Percentiles rank a stretch among this genome's conserved stretches.
These are phyloP conservation scores for Chiridota heheva DNA, from an alignment of 35 echinoderm and acorn worm genomes.

Conservation along the genomic window DNA sequence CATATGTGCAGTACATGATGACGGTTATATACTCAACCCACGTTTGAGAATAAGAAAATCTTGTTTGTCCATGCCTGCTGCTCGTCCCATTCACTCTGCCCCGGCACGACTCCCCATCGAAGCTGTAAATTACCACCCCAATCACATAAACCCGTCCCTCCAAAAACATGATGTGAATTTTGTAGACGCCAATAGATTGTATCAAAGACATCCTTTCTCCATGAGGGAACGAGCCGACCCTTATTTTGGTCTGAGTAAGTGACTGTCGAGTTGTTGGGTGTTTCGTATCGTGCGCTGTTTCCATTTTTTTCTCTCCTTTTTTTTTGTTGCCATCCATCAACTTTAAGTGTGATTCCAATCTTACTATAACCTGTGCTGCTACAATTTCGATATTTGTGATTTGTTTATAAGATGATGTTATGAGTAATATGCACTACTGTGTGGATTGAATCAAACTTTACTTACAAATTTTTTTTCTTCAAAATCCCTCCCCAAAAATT, in stretches of 20 bases:
- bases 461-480: no score
- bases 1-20: slow-evolving; percentile 94
- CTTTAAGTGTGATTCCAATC: background rate
- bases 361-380: no score
- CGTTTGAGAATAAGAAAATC: slow-evolving; percentile 39
- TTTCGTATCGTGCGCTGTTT: background rate
- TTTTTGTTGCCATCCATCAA: background rate
- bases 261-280: background rate
- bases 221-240: slow-evolving; percentile 70
- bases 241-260: slow-evolving; percentile 92
- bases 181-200: slow-evolving; percentile 56
- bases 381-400: no score
- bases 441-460: no score
- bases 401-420: no score
- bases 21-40: slow-evolving; percentile 58
- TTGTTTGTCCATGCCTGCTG: slow-evolving; percentile 22
- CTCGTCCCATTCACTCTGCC: slow-evolving; percentile 41
- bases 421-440: no score
- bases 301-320: background rate
- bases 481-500: no score
- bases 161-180: slow-evolving; percentile 70
- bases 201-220: slow-evolving; percentile 63
- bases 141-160: slow-evolving; percentile 76
- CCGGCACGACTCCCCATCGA: slow-evolving; percentile 71
- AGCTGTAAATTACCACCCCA: slow-evolving; percentile 85